Conservation (phyloP, 2,113 vertebrate genomes). For the Strigops habroptila region DNA sequence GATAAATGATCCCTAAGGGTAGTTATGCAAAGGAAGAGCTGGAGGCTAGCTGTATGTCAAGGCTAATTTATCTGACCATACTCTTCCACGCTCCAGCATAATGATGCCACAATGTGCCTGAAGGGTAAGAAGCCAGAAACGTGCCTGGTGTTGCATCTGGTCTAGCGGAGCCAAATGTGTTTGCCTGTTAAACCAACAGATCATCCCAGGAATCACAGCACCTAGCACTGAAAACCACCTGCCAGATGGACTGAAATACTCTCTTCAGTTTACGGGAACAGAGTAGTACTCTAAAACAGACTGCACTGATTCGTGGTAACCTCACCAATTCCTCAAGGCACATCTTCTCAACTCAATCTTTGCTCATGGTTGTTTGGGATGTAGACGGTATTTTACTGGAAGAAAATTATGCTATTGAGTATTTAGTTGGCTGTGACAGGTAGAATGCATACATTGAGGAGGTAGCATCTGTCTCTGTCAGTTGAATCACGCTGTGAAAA, state of each 20-base stretch:
- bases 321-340: neutral
- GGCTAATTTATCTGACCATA: neutral
- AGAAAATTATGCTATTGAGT: neutral
- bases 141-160: neutral
- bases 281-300: neutral
- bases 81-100: neutral
- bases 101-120: neutral
- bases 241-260: neutral
- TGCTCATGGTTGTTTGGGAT: neutral
- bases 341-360: neutral
- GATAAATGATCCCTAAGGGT: neutral
- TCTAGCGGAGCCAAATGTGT: neutral
- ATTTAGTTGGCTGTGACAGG: conserved; percentile 35
- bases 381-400: neutral
- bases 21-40: neutral
- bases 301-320: neutral
- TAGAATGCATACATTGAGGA: conserved; percentile 3
- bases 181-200: neutral
- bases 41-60: neutral
- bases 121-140: neutral
- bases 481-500: neutral
- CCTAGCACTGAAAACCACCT: neutral
- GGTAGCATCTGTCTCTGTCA: conserved; percentile 35
- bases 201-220: neutral
- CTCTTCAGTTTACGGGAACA: neutral